phyloP scores from a whole-genome alignment of 2,113 vertebrate species.

The Lucifuga dentata region DNA sequence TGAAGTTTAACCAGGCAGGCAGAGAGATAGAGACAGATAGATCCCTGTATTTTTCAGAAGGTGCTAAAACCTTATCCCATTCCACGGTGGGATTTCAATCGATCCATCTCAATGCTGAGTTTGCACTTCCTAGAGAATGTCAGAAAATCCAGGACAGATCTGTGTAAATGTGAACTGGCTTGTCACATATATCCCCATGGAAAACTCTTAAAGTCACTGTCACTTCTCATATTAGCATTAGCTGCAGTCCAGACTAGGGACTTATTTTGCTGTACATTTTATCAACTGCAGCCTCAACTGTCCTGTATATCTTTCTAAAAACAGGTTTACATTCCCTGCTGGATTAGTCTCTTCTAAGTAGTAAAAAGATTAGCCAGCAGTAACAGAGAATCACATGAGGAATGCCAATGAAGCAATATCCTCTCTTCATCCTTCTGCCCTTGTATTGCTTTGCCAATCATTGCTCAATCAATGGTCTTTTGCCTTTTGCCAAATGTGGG shows the following conservation, averaged over 20 bases:
- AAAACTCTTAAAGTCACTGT: background rate
- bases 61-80: background rate
- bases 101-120: constrained; percentile 39
- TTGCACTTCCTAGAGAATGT: constrained; percentile 22
- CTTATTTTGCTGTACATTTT: constrained; percentile 34
- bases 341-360: constrained; percentile 45
- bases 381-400: constrained; percentile 40
- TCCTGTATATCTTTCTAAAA: constrained; percentile 23
- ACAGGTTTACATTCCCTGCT: constrained; percentile 49
- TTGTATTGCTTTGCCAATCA: constrained; percentile 47
- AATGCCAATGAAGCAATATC: constrained; percentile 47
- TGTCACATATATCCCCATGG: constrained; percentile 3
- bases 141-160: constrained; percentile 42
- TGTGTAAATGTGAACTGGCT: constrained; percentile 7
- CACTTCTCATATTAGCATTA: no score
- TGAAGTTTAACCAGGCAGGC: background rate
- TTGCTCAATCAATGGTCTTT: background rate
- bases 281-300: constrained; percentile 42
- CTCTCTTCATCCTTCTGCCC: constrained; percentile 25
- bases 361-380: constrained; percentile 58
- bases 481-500: constrained; percentile 52
- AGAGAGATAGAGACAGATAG: background rate
- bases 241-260: background rate
- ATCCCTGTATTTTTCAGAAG: background rate
- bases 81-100: constrained; percentile 18